Evolutionary conservation across 2,113 vertebrate species (phyloP).

Genomic region (Scomber japonicus): DNA sequence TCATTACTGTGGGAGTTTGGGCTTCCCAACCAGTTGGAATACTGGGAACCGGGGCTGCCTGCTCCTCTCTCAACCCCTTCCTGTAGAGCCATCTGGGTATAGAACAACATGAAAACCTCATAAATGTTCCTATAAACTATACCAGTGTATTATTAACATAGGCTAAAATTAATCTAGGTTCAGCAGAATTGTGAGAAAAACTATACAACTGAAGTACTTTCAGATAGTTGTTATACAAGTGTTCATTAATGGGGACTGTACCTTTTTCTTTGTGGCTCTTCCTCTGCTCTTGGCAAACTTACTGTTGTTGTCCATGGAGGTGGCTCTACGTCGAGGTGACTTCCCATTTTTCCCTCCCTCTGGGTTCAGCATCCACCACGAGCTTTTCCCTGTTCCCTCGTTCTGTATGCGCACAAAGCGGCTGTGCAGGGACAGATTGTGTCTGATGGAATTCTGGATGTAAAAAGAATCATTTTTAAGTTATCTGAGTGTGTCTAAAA

Average conservation of each 20-base stretch:
- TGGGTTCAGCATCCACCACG: conserved; percentile 99
- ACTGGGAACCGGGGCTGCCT: conserved; percentile 92
- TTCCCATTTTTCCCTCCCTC: conserved; percentile 97
- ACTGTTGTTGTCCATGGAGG: conserved; percentile 98
- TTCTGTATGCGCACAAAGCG: conserved; percentile 98
- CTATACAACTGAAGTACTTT: background rate
- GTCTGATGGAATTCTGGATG: conserved; percentile 97
- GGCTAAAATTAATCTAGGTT: background rate
- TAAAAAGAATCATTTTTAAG: background rate
- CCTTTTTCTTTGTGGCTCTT: conserved; percentile 96
- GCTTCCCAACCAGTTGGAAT: conserved; percentile 95
- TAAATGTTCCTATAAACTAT: background rate
- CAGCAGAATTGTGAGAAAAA: background rate
- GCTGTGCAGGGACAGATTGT: conserved; percentile 97
- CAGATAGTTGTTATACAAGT: background rate
- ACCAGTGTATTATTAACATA: background rate
- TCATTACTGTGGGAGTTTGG: conserved; percentile 96
- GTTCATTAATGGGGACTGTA: conserved; percentile 26
- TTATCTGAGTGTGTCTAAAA: background rate
- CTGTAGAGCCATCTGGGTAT: conserved; percentile 86
- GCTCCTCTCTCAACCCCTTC: conserved; percentile 88
- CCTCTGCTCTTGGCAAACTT: conserved; percentile 96
- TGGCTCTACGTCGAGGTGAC: conserved; percentile 94
- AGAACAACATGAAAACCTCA: conserved; percentile 22
- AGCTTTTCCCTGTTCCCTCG: conserved; percentile 98